Conservation (phyloP, 2,797 vertebrate genomes). For the Gephyroberyx darwinii region DNA sequence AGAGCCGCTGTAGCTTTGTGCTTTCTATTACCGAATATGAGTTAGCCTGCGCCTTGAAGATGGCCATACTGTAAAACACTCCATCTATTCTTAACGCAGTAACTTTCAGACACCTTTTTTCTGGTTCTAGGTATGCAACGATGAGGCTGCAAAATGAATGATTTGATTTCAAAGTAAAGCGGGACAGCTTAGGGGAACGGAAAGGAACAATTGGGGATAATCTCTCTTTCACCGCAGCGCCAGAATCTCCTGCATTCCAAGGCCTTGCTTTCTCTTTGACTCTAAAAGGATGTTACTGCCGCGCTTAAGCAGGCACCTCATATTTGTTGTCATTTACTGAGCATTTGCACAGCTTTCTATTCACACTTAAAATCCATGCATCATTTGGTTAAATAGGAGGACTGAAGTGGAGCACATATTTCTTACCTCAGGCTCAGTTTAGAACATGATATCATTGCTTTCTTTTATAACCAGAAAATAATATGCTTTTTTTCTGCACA, state of each 20-base stretch:
- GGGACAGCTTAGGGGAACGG: slow-evolving; percentile 44
- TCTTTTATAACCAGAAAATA: not conserved
- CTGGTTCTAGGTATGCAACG: slow-evolving; percentile 18
- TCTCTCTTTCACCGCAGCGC: slow-evolving; percentile 49
- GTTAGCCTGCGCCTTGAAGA: not conserved
- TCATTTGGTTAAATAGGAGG: slow-evolving; percentile 13
- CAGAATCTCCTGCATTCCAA: slow-evolving; percentile 46
- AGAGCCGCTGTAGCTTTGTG: slow-evolving; percentile 17
- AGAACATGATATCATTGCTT: not conserved
- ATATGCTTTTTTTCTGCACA: slow-evolving; percentile 15
- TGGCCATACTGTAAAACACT: not conserved
- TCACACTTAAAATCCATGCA: slow-evolving; percentile 28
- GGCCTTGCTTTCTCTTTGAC: slow-evolving; percentile 45
- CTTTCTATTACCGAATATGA: slow-evolving; percentile 33
- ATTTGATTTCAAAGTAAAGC: slow-evolving; percentile 62
- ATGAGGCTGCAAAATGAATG: slow-evolving; percentile 35
- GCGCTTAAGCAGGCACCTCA: slow-evolving; percentile 15
- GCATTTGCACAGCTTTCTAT: slow-evolving; percentile 6
- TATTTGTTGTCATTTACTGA: slow-evolving; percentile 40
- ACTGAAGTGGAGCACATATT: not conserved
- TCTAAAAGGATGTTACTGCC: slow-evolving; percentile 34
- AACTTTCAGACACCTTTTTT: slow-evolving; percentile 4
- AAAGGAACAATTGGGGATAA: slow-evolving; percentile 66
- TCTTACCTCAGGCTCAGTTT: not conserved
- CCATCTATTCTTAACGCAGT: slow-evolving; percentile 19